Base-by-base conservation (phyloP, 1,140 invertebrate genomes). In the Protaetia brevitarsis region DNA sequence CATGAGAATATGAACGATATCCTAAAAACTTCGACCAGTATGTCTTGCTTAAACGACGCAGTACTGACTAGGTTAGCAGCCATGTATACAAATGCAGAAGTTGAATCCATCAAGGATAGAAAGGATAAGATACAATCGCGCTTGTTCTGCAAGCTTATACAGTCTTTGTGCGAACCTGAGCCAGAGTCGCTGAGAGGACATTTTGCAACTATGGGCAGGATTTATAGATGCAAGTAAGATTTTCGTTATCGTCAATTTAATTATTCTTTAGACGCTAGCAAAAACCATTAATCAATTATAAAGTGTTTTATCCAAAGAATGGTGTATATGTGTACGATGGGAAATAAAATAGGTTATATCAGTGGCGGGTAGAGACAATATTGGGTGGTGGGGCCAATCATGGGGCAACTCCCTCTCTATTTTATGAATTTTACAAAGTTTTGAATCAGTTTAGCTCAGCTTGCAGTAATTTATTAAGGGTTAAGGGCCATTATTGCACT, bases 61-160 rank as follows among this genome's bases (percentile, higher is more conserved):
- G 81, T 95, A 58, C 79, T 92, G 0, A 86, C 85, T 29, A 90
- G 90, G 74, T 78, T 94, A 70, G 87, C 89, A 2, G 87, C 89
- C 27, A 86, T 91, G 82, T 93, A 93, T 74, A 90, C 87, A 1
- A 93, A 93, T 75, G 79, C 83, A 0, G 91, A 93, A 73, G 79
- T 94, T 34, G 91, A 94, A 78, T 80, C 82, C 30, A 82, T 94
- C 16, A 84, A 86, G 66, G 92, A 95, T 71, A 86, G 87, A 65
- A 90, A 90, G 71, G 92, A 94, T 76, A 91, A 92, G 74, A 88
- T 95, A 16, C 90, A 92, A 70, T 91, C 90, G 5, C 83, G 89
- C 6, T 79, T 95, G 5, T 95, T 89, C 80, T 89, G 89, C 41
- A 93, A 94, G 79, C 81, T 95, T 64, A 91, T 95, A 59, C 79